Percentiles rank a stretch among this genome's conserved stretches.
These are phyloP conservation scores for Aphidius gifuensis DNA, from an alignment of 1,140 invertebrate genomes.

Conservation along the genomic window DNA sequence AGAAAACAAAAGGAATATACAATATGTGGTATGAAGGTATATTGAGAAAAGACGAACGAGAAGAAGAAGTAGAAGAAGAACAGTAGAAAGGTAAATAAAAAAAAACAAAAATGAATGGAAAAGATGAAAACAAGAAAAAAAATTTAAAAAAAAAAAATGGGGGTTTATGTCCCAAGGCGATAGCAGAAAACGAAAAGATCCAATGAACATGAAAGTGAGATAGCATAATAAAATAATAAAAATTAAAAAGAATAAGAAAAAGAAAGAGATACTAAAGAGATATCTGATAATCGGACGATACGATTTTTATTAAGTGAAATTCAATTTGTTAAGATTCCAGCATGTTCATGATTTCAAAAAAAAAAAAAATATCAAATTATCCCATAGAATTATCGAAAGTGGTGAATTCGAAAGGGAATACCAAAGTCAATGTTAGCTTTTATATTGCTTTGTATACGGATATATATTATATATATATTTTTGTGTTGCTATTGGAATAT, in stretches of 20 bases:
- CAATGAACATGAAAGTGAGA: neutral
- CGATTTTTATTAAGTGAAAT: slow-evolving; percentile 46
- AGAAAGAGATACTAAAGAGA: slow-evolving; percentile 1
- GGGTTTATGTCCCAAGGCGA: neutral
- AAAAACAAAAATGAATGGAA: neutral
- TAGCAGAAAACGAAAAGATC: no score
- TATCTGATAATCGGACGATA: slow-evolving; percentile 20
- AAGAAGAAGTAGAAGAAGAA: neutral
- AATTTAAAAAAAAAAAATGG: slow-evolving; percentile 4
- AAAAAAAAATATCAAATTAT: slow-evolving; percentile 40
- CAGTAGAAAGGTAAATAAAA: neutral
- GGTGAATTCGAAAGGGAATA: slow-evolving; percentile 18
- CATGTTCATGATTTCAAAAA: slow-evolving; percentile 33
- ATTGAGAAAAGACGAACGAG: neutral
- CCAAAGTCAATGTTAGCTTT: neutral
- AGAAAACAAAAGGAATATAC: neutral
- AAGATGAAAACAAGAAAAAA: neutral
- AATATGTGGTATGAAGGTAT: no score
- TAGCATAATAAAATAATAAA: slow-evolving; percentile 12
- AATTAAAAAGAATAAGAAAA: slow-evolving; percentile 4
- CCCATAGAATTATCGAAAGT: slow-evolving; percentile 36
- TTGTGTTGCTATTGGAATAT: slow-evolving; percentile 18
- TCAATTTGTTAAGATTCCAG: slow-evolving; percentile 38
- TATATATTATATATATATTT: slow-evolving; percentile 5
- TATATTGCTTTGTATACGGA: no score